Evolutionary conservation across 2,113 vertebrate species (phyloP).

Genomic region (Phoenicopterus ruber): DNA sequence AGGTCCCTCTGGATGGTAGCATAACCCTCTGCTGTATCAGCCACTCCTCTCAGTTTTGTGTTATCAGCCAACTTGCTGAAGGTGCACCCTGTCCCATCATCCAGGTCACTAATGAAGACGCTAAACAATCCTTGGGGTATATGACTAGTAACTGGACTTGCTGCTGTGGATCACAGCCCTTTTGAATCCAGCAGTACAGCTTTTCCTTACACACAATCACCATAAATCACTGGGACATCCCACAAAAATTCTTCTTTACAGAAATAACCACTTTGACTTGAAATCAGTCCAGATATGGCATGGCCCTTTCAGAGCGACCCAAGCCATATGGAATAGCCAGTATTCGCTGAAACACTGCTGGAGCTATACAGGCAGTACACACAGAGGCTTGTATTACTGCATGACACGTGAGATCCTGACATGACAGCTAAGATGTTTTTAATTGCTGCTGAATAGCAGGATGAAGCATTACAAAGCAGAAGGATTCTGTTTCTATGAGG

Average conservation of each 20-base stretch:
- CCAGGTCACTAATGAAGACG: background rate
- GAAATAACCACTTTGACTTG: background rate
- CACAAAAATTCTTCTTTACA: background rate
- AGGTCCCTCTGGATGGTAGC: background rate
- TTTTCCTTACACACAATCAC: background rate
- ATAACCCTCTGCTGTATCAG: background rate
- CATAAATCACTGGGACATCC: background rate
- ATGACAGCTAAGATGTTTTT: background rate
- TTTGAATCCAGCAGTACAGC: background rate
- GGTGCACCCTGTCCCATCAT: background rate
- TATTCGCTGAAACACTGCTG: background rate
- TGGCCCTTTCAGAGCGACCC: background rate
- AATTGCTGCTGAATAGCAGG: background rate
- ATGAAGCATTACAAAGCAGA: background rate
- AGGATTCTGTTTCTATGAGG: background rate
- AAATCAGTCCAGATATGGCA: background rate
- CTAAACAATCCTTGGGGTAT: background rate
- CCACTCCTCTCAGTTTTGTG: background rate
- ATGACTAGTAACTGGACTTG: background rate
- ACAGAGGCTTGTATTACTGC: background rate
- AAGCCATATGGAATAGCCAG: background rate
- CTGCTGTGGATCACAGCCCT: background rate
- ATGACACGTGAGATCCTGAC: fast-evolving
- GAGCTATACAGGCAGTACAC: background rate
- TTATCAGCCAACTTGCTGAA: background rate